Percentiles rank a stretch among this genome's conserved stretches.
phyloP scores from a whole-genome alignment of 2,888 invertebrate genomes.

The Priocnemis perturbator region DNA sequence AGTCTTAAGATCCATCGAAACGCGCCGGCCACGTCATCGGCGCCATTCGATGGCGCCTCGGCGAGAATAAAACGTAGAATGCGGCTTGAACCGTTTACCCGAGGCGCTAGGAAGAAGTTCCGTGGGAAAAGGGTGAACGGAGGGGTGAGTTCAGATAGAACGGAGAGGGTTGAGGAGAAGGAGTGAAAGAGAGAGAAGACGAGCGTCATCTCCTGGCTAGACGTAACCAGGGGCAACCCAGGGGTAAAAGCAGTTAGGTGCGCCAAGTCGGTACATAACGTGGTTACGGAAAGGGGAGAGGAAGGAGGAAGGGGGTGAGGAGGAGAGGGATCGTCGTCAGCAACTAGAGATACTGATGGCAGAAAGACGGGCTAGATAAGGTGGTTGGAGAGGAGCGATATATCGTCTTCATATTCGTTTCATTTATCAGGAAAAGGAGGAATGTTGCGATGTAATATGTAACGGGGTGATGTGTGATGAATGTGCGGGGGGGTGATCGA shows the following conservation, averaged over 20 bases:
- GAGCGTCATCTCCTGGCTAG: constrained; percentile 7
- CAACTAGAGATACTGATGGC: constrained; percentile 4
- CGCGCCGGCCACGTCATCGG: constrained; percentile 11
- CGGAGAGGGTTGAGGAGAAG: not conserved
- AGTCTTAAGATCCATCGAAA: constrained; percentile 8
- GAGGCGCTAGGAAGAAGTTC: no score
- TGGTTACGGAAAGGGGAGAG: constrained; percentile 50
- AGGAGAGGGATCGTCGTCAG: constrained; percentile 4
- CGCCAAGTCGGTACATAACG: constrained; percentile 63
- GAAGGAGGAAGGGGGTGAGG: not conserved
- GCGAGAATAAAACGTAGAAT: constrained; percentile 3
- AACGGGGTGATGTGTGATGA: no score
- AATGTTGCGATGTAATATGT: not conserved
- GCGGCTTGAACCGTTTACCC: not conserved
- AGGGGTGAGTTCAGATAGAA: not conserved
- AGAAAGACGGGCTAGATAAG: constrained; percentile 9
- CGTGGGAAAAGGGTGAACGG: not conserved
- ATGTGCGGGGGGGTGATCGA: no score
- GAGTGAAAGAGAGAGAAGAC: not conserved
- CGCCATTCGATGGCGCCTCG: constrained; percentile 2
- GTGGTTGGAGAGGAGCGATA: constrained; percentile 11
- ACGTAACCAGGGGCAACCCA: constrained; percentile 56
- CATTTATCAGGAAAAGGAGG: constrained; percentile 19
- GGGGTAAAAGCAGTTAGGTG: constrained; percentile 62
- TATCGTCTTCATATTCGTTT: constrained; percentile 20